A percentile compares a stretch with the other conserved stretches of the same genome.
Conservation (phyloP, 2,888 invertebrate species). For the Melipona beecheii region DNA sequence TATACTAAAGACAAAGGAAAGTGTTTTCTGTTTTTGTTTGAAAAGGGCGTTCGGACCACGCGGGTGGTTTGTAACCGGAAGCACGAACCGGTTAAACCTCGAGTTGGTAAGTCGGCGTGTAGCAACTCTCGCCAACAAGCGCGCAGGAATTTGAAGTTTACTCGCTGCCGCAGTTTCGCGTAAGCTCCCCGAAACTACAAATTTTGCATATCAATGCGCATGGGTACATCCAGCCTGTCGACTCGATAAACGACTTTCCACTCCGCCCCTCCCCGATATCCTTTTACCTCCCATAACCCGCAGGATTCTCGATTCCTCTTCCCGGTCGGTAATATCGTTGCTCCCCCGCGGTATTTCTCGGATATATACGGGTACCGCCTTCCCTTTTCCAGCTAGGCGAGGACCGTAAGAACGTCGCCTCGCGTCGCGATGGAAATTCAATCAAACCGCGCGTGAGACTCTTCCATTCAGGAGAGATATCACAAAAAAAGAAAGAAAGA, state of each 20-base stretch:
- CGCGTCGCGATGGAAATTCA: slow-evolving; percentile 22
- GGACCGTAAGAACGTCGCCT: background rate
- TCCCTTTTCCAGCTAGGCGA: background rate
- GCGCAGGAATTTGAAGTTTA: slow-evolving; percentile 75
- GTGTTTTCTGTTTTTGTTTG: too few relatives aligned
- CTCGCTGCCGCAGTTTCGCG: slow-evolving; percentile 64
- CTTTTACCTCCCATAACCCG: slow-evolving; percentile 44
- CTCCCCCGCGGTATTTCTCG: slow-evolving; percentile 21
- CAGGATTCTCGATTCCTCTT: slow-evolving; percentile 40
- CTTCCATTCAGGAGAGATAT: too few relatives aligned
- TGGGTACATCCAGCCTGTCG: slow-evolving; percentile 70
- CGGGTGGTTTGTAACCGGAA: slow-evolving; percentile 30
- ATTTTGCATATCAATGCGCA: slow-evolving; percentile 79
- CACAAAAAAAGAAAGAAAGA: too few relatives aligned
- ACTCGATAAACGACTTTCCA: slow-evolving; percentile 74
- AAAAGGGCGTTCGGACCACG: slow-evolving; percentile 7
- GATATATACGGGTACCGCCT: slow-evolving; percentile 25
- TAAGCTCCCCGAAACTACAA: slow-evolving; percentile 76
- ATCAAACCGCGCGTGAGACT: background rate
- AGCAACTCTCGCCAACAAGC: slow-evolving; percentile 33
- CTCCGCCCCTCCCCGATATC: slow-evolving; percentile 16
- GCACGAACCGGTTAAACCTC: slow-evolving; percentile 58
- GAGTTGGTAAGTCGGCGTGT: slow-evolving; percentile 19
- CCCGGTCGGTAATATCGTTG: slow-evolving; percentile 42
- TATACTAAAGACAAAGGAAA: background rate